Conservation (phyloP, 1,140 invertebrate genomes). For the Drosophila sp. region DNA sequence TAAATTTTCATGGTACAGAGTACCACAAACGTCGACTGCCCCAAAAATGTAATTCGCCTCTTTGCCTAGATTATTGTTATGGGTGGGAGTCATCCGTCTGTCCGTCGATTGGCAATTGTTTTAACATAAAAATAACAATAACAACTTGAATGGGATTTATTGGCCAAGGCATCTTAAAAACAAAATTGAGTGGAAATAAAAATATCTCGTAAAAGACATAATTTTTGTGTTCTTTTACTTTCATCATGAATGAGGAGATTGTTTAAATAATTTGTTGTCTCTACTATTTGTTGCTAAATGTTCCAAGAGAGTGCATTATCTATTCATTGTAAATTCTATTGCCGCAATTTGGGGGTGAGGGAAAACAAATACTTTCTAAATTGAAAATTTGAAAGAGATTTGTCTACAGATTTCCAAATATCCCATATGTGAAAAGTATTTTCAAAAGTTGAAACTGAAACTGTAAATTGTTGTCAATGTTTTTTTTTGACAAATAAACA, state of each 20-base stretch:
- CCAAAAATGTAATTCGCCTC: neutral
- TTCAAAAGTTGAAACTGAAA: too few relatives aligned
- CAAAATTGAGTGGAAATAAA: slow-evolving; percentile 7
- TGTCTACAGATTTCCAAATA: too few relatives aligned
- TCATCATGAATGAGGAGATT: neutral
- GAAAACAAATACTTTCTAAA: too few relatives aligned
- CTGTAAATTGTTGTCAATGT: too few relatives aligned
- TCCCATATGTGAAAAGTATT: too few relatives aligned
- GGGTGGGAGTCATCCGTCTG: slow-evolving; percentile 8
- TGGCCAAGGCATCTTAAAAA: slow-evolving; percentile 7
- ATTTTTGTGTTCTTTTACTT: neutral
- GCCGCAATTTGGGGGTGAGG: too few relatives aligned
- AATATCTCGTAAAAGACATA: neutral
- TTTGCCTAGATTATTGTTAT: slow-evolving; percentile 30
- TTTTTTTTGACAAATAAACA: too few relatives aligned
- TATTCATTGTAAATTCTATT: too few relatives aligned
- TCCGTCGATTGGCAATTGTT: slow-evolving; percentile 27
- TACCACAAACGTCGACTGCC: neutral
- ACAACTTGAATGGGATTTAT: slow-evolving; percentile 10
- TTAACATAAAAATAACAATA: slow-evolving; percentile 18
- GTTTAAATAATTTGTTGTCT: too few relatives aligned
- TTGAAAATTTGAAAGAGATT: too few relatives aligned
- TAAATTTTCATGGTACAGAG: neutral
- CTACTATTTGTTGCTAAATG: too few relatives aligned
- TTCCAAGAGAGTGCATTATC: too few relatives aligned